phyloP scores from a whole-genome alignment of 1,140 invertebrate genomes.

The Drosophila asahinai region DNA sequence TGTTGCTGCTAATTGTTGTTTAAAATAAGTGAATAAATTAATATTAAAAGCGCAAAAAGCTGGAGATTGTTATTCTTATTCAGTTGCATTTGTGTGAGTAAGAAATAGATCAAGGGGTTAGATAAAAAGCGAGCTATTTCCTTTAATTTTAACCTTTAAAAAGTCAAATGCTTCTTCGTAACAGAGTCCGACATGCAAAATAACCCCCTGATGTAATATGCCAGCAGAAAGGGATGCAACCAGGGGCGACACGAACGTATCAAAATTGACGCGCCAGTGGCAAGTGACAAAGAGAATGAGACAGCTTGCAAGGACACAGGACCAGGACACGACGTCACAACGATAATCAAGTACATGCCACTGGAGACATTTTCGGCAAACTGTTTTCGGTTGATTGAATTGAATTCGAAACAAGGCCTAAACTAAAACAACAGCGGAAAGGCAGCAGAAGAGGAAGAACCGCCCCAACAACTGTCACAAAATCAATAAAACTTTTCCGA shows the following conservation, averaged over 20 bases:
- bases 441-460: conserved; percentile 6
- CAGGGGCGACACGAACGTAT: neutral
- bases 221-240: neutral
- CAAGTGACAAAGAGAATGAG: conserved; percentile 5
- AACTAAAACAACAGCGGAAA: conserved; percentile 42
- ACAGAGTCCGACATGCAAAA: conserved; percentile 7
- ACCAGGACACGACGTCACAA: conserved; percentile 14
- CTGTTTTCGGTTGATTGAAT: conserved; percentile 78
- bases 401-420: conserved; percentile 71
- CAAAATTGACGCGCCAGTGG: conserved; percentile 3
- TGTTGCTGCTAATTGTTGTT: too few relatives aligned
- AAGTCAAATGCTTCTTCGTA: neutral
- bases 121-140: too few relatives aligned
- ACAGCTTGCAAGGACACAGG: conserved; percentile 25
- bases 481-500: conserved; percentile 71
- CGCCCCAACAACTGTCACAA: conserved; percentile 74
- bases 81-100: too few relatives aligned
- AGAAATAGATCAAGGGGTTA: too few relatives aligned
- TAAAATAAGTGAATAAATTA: too few relatives aligned
- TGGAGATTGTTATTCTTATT: too few relatives aligned
- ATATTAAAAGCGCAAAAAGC: too few relatives aligned
- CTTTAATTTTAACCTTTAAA: neutral
- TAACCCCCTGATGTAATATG: conserved; percentile 1
- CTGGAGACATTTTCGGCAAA: conserved; percentile 75
- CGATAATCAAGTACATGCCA: conserved; percentile 78